phyloP scores from a whole-genome alignment of 2,797 vertebrate species.

The Serranus cabrilla region DNA sequence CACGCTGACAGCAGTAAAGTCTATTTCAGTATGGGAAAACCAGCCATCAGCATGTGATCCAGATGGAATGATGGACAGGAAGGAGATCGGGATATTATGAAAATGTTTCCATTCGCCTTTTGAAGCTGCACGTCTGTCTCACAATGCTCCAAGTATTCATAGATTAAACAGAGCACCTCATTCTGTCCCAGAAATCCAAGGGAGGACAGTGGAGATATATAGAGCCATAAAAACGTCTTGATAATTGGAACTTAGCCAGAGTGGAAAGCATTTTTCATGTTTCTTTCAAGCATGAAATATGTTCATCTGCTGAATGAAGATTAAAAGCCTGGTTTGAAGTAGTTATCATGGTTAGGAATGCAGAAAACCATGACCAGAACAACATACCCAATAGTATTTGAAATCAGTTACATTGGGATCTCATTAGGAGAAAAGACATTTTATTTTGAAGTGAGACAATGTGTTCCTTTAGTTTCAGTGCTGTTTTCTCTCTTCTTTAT shows the following conservation, averaged over 20 bases:
- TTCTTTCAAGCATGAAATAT: slow-evolving; percentile 30
- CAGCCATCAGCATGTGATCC: slow-evolving; percentile 42
- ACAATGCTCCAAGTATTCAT: slow-evolving; percentile 36
- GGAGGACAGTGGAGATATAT: slow-evolving; percentile 44
- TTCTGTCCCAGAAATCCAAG: slow-evolving; percentile 34
- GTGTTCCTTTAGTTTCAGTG: background rate
- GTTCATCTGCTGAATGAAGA: slow-evolving; percentile 22
- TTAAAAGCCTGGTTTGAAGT: slow-evolving; percentile 4
- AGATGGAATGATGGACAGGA: slow-evolving; percentile 38
- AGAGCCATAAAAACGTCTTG: slow-evolving; percentile 38
- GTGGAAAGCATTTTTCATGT: slow-evolving; percentile 23
- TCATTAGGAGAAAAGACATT: background rate
- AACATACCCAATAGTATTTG: background rate
- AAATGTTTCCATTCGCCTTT: slow-evolving; percentile 60
- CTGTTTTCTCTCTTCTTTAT: background rate
- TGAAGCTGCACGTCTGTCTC: slow-evolving; percentile 18
- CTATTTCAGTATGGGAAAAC: slow-evolving; percentile 65
- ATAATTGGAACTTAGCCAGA: slow-evolving; percentile 32
- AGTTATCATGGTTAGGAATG: background rate
- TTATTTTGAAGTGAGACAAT: slow-evolving; percentile 6
- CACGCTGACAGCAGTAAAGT: slow-evolving; percentile 24
- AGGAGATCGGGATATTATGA: slow-evolving; percentile 40
- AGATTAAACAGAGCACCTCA: slow-evolving; percentile 41
- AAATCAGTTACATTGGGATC: background rate
- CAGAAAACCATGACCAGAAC: background rate